phyloP scores from a whole-genome alignment of 2,113 vertebrate species.

The pig (Sus scrofa) region T2T-Sscrofa CM000817.6:113135001-113135500 shows the following conservation, averaged over 20 bases:
- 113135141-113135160: not conserved
- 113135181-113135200: not conserved
- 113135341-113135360: not conserved
- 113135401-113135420: accelerated
- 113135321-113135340: not conserved
- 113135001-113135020: not conserved
- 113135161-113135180: not conserved
- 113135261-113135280: not conserved
- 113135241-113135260: not conserved
- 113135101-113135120: not conserved
- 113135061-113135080: not conserved
- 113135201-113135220: not conserved
- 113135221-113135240: not conserved
- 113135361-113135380: not conserved
- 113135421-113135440: not conserved
- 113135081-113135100: not conserved
- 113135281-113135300: not conserved
- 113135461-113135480: not conserved
- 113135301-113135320: not conserved
- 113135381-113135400: not conserved
- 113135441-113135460: not conserved
- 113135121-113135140: not conserved
- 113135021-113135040: not conserved
- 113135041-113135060: not conserved
- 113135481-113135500: not conserved